These are phyloP conservation scores for Umimayanthus chanpuru DNA, from an alignment of 92 coral and sea anemone species.

Conservation along the genomic window DNA sequence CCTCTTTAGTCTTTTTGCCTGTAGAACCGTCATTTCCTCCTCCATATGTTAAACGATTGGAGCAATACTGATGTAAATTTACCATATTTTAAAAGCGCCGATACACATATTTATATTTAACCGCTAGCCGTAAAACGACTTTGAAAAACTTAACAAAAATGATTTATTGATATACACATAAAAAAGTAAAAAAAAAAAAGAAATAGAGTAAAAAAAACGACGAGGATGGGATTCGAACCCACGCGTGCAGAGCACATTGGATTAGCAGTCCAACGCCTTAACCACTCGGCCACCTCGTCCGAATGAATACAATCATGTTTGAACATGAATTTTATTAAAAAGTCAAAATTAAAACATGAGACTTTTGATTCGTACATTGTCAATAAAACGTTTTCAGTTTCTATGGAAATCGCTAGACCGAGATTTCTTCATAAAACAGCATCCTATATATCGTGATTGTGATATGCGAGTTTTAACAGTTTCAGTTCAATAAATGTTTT, in stretches of 20 bases:
- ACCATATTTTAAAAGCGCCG: too few species aligned
- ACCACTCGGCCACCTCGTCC: constrained; percentile 95
- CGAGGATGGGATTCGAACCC: constrained; percentile 99
- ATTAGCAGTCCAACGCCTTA: constrained; percentile 87
- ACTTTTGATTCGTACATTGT: background rate
- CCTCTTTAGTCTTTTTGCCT: too few species aligned
- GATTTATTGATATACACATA: too few species aligned
- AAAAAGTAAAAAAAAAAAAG: background rate
- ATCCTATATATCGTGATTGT: background rate
- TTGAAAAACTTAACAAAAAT: too few species aligned
- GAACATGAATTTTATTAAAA: too few species aligned
- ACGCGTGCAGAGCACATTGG: constrained; percentile 99
- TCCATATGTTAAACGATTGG: too few species aligned
- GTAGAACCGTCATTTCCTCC: too few species aligned
- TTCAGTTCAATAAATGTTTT: background rate
- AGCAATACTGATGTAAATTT: too few species aligned
- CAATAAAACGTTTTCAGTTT: background rate
- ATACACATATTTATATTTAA: too few species aligned
- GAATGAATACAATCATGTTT: background rate
- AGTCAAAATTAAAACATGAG: too few species aligned
- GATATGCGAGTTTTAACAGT: background rate
- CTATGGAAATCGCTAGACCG: background rate
- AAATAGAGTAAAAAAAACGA: constrained; percentile 47
- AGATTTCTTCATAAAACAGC: background rate
- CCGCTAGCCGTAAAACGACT: too few species aligned